phyloP scores from a whole-genome alignment of 2,888 invertebrate species.

The Ectemnius lituratus region DNA sequence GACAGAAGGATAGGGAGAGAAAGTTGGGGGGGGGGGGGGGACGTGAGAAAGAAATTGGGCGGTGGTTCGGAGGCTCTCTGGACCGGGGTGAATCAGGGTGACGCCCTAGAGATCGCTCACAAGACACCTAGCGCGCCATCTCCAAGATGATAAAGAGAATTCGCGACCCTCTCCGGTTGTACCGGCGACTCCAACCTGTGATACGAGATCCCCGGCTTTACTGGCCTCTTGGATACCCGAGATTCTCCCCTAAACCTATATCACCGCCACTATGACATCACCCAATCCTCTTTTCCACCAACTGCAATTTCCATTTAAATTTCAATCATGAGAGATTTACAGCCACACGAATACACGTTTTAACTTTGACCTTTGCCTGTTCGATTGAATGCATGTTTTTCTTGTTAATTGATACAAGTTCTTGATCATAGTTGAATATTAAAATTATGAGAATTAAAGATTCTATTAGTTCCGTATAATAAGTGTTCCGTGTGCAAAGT shows the following conservation, averaged over 20 bases:
- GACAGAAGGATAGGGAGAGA: conserved; percentile 19
- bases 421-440: too few species aligned
- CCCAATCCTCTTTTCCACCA: not conserved
- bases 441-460: too few species aligned
- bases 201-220: conserved; percentile 2
- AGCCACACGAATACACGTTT: too few species aligned
- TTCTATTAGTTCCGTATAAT: too few species aligned
- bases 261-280: not conserved
- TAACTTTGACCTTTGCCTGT: too few species aligned
- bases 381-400: too few species aligned
- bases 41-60: conserved; percentile 55
- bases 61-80: conserved; percentile 51
- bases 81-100: conserved; percentile 57
- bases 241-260: not conserved
- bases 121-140: conserved; percentile 75
- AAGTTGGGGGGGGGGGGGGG: not conserved
- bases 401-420: too few species aligned
- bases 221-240: not conserved
- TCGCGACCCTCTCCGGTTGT: conserved; percentile 46
- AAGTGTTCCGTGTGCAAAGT: too few species aligned
- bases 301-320: too few species aligned
- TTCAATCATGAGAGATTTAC: too few species aligned
- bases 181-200: conserved; percentile 38
- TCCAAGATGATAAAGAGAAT: conserved; percentile 68
- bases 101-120: conserved; percentile 68